phyloP scores from a whole-genome alignment of 2,113 vertebrate genomes.

The Silurus asotus region DNA sequence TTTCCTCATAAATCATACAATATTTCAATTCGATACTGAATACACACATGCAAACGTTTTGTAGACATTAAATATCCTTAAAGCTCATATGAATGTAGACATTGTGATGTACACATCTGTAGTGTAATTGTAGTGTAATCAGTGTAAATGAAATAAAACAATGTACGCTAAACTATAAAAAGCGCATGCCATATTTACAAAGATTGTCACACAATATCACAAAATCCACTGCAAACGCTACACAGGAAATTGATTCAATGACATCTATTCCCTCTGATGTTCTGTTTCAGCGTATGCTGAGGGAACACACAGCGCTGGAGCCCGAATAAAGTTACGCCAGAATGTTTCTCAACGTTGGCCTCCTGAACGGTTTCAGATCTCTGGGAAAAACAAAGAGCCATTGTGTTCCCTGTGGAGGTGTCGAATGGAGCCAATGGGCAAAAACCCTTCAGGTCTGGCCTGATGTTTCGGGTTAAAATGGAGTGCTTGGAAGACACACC shows the following conservation, averaged over 20 bases:
- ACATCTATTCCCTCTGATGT: neutral
- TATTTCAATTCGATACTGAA: neutral
- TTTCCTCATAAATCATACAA: neutral
- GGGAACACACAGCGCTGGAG: slow-evolving; percentile 17
- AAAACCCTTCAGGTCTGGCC: neutral
- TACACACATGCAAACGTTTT: neutral
- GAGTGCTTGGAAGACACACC: neutral
- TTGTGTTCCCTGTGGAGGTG: slow-evolving; percentile 23
- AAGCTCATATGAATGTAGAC: neutral
- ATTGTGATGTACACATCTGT: neutral
- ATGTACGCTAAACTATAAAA: neutral
- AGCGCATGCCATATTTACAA: neutral
- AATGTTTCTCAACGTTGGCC: neutral
- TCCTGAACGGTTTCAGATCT: slow-evolving; percentile 1
- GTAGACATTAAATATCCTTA: neutral
- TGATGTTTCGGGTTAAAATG: neutral
- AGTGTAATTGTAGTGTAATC: neutral
- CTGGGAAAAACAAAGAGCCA: neutral
- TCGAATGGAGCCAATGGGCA: neutral
- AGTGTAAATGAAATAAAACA: neutral
- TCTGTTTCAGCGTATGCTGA: neutral
- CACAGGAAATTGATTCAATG: neutral
- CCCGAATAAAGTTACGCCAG: slow-evolving; percentile 31
- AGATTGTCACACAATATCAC: neutral
- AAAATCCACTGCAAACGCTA: neutral